Evolutionary conservation across 2,797 vertebrate genomes (phyloP).

Genomic region (Poecilia gillii): DNA sequence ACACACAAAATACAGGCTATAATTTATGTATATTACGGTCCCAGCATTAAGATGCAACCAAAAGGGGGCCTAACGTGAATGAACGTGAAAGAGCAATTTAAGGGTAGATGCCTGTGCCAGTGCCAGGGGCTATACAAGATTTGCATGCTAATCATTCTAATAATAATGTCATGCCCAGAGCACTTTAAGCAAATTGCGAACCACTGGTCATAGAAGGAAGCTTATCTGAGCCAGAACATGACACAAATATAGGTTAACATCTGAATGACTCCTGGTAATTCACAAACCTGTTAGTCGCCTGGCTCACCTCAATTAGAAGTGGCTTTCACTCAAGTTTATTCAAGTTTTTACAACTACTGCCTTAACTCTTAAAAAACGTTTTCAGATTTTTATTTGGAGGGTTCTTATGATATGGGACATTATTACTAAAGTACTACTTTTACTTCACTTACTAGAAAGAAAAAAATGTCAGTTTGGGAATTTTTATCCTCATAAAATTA

Average conservation of each 20-base stretch:
- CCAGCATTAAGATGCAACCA: constrained; percentile 83
- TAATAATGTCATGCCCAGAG: constrained; percentile 85
- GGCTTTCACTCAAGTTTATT: constrained; percentile 40
- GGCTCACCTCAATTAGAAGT: constrained; percentile 70
- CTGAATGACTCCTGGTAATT: constrained; percentile 77
- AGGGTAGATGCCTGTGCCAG: constrained; percentile 80
- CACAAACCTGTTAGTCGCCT: constrained; percentile 64
- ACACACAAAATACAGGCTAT: constrained; percentile 66
- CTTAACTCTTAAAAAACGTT: background rate
- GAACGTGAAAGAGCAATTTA: constrained; percentile 85
- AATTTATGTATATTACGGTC: constrained; percentile 78
- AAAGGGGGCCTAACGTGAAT: constrained; percentile 82
- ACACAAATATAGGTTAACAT: constrained; percentile 78
- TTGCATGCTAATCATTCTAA: constrained; percentile 88
- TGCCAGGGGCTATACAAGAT: constrained; percentile 82
- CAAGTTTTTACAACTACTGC: background rate
- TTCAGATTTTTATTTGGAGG: background rate
- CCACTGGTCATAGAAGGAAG: constrained; percentile 78
- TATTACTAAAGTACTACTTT: background rate
- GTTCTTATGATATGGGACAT: background rate
- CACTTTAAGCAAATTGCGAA: constrained; percentile 81
- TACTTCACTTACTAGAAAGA: background rate
- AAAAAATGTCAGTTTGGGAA: background rate
- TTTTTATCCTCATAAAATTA: background rate
- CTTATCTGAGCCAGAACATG: constrained; percentile 79